phyloP scores from a whole-genome alignment of 2,888 invertebrate genomes.

The Drosophila mayaguana region DNA sequence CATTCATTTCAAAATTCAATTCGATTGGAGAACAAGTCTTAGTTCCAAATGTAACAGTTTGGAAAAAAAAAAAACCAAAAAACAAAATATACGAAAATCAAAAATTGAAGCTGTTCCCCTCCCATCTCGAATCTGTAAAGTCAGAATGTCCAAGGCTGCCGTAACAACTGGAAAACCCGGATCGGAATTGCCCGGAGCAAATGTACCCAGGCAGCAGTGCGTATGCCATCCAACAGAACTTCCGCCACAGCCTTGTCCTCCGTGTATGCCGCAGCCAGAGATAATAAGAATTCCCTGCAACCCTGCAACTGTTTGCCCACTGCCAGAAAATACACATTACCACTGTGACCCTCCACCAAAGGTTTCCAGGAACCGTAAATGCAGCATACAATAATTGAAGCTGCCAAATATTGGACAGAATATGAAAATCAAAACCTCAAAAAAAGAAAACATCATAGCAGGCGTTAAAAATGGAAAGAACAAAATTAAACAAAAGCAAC shows the following conservation, averaged over 20 bases:
- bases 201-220: neutral
- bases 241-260: neutral
- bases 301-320: neutral
- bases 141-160: neutral
- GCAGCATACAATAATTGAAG: constrained; percentile 35
- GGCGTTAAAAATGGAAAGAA: constrained; percentile 17
- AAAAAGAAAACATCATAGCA: constrained; percentile 8
- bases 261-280: constrained; percentile 11
- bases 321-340: neutral
- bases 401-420: constrained; percentile 1
- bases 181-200: neutral
- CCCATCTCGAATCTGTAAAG: neutral
- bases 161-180: neutral
- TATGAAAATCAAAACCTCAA: neutral
- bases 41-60: neutral
- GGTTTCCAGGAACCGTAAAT: constrained; percentile 4
- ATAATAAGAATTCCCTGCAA: constrained; percentile 32
- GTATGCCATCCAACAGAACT: constrained; percentile 5
- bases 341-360: constrained; percentile 10
- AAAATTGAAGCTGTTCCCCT: neutral
- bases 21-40: neutral
- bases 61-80: neutral
- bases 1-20: neutral
- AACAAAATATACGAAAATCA: neutral
- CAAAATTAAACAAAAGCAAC: neutral